Conservation (phyloP, 2,113 vertebrate species). For the Cinclus cinclus region DNA sequence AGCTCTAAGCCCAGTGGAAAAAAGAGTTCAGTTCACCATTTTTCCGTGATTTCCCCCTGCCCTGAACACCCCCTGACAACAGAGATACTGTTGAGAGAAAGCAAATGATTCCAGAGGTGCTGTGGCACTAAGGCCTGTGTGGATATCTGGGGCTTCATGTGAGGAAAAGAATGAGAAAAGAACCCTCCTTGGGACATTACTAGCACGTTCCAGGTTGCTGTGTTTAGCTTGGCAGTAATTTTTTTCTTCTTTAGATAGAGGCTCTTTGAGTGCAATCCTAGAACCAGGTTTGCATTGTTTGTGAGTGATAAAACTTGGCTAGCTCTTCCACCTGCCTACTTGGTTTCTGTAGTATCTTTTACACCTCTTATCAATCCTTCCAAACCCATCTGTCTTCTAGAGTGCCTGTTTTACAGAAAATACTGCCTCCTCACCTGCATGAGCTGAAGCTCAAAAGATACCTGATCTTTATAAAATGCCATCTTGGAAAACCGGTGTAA, state of each 20-base stretch:
- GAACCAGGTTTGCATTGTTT: background rate
- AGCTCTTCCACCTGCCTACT: background rate
- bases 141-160: background rate
- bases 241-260: background rate
- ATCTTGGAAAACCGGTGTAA: background rate
- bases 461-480: background rate
- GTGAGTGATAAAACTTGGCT: background rate
- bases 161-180: background rate
- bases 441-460: background rate
- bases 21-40: background rate
- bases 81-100: background rate
- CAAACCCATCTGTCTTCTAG: background rate
- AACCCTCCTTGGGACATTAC: background rate
- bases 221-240: background rate
- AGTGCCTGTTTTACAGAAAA: background rate
- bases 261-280: background rate
- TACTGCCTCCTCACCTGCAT: background rate
- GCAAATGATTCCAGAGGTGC: background rate
- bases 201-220: background rate
- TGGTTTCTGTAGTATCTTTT: background rate
- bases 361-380: background rate
- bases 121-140: background rate
- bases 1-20: background rate
- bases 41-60: background rate
- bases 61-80: background rate